phyloP scores from a whole-genome alignment of 2,797 vertebrate species.

The Acanthis flammea region DNA sequence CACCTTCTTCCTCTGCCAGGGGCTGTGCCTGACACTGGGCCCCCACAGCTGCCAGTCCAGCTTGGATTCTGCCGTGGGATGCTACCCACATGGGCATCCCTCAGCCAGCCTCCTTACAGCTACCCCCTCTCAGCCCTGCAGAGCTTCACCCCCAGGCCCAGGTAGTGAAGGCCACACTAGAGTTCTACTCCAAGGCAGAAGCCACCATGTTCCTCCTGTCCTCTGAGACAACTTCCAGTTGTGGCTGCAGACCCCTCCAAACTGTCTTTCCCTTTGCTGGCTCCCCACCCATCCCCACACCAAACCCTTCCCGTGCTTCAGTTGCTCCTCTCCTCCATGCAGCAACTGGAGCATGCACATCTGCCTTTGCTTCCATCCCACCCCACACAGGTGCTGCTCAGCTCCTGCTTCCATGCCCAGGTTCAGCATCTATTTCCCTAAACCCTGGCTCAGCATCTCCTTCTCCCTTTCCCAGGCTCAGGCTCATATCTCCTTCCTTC shows the following conservation, averaged over 20 bases:
- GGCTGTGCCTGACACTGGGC: neutral
- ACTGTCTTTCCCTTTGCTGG: accelerated
- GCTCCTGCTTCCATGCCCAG: neutral
- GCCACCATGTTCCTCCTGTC: neutral
- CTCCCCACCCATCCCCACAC: neutral
- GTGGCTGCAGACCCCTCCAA: accelerated
- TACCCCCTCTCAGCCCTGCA: neutral
- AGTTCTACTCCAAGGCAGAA: neutral
- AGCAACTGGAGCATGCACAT: neutral
- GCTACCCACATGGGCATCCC: neutral
- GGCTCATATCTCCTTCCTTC: neutral
- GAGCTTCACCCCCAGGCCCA: neutral
- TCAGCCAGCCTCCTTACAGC: neutral
- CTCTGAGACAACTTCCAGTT: neutral
- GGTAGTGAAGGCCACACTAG: neutral
- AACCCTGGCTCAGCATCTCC: neutral
- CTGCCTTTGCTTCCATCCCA: neutral
- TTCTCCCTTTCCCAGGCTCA: neutral
- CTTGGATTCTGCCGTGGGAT: neutral
- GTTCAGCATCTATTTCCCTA: neutral
- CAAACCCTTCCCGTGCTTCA: neutral
- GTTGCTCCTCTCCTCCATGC: neutral
- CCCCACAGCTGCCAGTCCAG: neutral
- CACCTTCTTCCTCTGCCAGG: neutral
- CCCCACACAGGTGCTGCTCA: neutral